Evolutionary conservation across 2,113 vertebrate species (phyloP), one percentile per base, ranked within the genome.

Genomic region (Lipophrys pholis): DNA sequence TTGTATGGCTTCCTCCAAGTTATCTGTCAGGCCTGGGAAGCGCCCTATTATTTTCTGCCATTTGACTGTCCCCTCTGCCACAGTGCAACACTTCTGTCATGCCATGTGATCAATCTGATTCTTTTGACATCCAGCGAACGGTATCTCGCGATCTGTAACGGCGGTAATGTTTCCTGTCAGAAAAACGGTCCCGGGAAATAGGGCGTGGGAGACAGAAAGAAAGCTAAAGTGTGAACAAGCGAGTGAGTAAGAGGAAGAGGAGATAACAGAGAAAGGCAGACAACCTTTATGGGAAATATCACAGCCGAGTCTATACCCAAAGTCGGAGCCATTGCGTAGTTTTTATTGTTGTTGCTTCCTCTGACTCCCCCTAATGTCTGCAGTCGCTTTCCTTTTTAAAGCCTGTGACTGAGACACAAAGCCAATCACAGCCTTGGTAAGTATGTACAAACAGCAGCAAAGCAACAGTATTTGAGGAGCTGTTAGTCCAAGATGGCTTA

Each of bases 31-130:
- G 78, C 76, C 80, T 55, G 51, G 77, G 63, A 67, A 86, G 85
- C 63, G 83, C 73, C 89, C 90, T 85, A 90, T 92, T 92, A 92
- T 91, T 91, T 89, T 80, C 81, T 86, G 79, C 91, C 85, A 89
- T 91, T 92, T 89, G 77, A 91, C 88, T 90, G 84, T 86, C 82
- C 88, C 85, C 76, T 57, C 85, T 68, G 78, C 89, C 86, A 77
- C 67, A 39, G 78, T 69, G 76, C 81, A 82, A 86, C 87, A 84
- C 78, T 88, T 76, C 82, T 78, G 75, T 63, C 57, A 65, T 74
- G 61, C 89, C 74, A 81, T 82, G 78, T 85, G 87, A 91, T 91
- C 90, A 89, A 73, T 93, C 85, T 70, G 84, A 85, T 84, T 87
- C 83, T 76, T 91, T 80, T 92, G 93, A 92, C 91, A 89, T 82